These are phyloP conservation scores for Aquatica leii DNA, from an alignment of 2,888 invertebrate genomes.

Conservation along the genomic window DNA sequence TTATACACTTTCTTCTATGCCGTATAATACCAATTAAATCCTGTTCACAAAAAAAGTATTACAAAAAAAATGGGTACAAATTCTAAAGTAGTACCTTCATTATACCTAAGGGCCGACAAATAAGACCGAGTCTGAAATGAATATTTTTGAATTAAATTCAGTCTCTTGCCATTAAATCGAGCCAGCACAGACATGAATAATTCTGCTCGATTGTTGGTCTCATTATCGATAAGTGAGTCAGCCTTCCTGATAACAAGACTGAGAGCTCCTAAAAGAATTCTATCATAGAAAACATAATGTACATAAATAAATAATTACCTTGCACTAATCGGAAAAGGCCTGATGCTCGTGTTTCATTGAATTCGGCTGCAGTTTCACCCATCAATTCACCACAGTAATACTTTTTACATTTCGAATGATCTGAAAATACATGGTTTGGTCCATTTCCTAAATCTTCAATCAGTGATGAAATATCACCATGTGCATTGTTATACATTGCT, in stretches of 20 bases:
- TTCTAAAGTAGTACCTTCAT: background rate
- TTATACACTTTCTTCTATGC: background rate
- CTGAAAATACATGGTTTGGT: slow-evolving; percentile 11
- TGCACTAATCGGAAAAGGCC: no score
- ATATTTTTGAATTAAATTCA: background rate
- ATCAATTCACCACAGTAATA: background rate
- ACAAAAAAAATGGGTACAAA: background rate
- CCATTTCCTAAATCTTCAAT: slow-evolving; percentile 16
- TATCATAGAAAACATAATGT: background rate
- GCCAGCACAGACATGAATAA: background rate
- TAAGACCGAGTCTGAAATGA: no score
- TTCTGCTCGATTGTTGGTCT: background rate
- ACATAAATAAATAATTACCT: no score
- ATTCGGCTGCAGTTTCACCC: background rate
- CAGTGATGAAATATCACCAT: background rate
- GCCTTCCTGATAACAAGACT: background rate
- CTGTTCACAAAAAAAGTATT: background rate
- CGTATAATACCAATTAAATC: background rate
- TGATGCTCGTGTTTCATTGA: background rate
- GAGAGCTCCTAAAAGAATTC: no score
- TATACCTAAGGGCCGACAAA: no score
- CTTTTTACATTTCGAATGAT: background rate
- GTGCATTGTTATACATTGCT: background rate
- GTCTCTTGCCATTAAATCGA: background rate
- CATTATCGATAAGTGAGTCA: background rate